Base-by-base conservation (phyloP, 2,888 invertebrate genomes). In the Phalangium opilio region DNA sequence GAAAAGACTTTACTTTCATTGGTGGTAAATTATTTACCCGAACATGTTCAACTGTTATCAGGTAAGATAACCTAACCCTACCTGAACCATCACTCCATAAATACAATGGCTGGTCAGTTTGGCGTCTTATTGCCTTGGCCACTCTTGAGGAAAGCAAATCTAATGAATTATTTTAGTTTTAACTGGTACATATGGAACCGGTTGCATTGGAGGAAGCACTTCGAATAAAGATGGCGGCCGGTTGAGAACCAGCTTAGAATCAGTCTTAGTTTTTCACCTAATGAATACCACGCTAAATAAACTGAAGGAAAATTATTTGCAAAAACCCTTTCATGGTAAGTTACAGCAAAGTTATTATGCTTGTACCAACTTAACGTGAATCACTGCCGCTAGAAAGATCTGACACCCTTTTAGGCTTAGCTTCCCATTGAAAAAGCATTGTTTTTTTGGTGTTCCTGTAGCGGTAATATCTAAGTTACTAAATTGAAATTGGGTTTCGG, bases 271-370 rank as follows among this genome's bases (percentile, higher is more conserved):
- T 1, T 75, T 65, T 62, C 66, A 70, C 44, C 59, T 73, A 12
- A 69, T 68, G 59, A 62, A 58, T 34, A 60, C 53, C 58, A 67
- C 70, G 38, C 50, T 60, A 39, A 53, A 51, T 3, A 70, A 70
- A 56, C 57, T 75, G 1, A 63, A 61, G 47, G 65, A 70, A 2
- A 70, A 70, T 62, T 63, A 66, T 50, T 62, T 76, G n/a, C 63
- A 68, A 45, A 64, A 69, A 46, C 64, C 66, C 43, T 69, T 75
- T 58, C 14, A n/a, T 3, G 38, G 38, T 38, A 38, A 38, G 38
- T 10, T 17, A 38, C 8, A 14, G 35, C 12, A 34, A n/a, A n/a
- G n/a, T n/a, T n/a, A n/a, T n/a, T n/a, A n/a, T n/a, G n/a, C n/a
- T n/a, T n/a, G n/a, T n/a, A n/a, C n/a, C n/a, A n/a, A n/a, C n/a